Evolutionary conservation across 2,888 invertebrate genomes (phyloP).

Genomic region (Napeogenes sylphis): DNA sequence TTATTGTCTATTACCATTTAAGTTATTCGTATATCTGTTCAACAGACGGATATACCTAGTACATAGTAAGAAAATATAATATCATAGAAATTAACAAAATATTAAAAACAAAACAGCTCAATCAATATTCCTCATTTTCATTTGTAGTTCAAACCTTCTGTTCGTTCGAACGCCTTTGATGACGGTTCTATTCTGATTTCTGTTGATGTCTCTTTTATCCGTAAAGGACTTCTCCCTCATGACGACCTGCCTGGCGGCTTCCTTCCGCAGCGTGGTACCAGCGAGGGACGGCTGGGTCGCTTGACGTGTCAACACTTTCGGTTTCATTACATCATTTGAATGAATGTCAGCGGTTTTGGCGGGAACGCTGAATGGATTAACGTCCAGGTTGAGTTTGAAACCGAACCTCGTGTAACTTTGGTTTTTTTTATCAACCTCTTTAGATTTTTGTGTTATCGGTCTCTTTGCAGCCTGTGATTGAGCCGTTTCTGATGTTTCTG

Average conservation of each 20-base stretch:
- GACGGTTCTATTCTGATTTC: conserved; percentile 64
- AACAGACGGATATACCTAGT: too few species aligned
- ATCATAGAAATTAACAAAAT: too few species aligned
- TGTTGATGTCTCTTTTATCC: conserved; percentile 47
- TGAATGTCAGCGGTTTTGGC: conserved; percentile 33
- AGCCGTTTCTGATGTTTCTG: conserved; percentile 31
- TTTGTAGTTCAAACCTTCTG: conserved; percentile 83
- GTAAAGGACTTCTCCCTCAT: conserved; percentile 62
- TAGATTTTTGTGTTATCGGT: conserved; percentile 39
- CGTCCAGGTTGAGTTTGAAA: conserved; percentile 65
- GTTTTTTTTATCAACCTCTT: conserved; percentile 44
- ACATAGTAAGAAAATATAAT: too few species aligned
- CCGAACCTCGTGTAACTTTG: conserved; percentile 65
- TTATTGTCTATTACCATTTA: too few species aligned
- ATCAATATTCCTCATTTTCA: conserved; percentile 79
- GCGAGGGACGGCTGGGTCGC: conserved; percentile 45
- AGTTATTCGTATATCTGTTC: too few species aligned
- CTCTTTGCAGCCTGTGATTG: conserved; percentile 37
- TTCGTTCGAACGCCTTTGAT: conserved; percentile 84
- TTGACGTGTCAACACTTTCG: conserved; percentile 37
- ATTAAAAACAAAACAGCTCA: not conserved
- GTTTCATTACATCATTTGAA: conserved; percentile 34
- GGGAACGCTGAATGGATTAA: conserved; percentile 60
- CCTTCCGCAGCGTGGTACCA: conserved; percentile 47
- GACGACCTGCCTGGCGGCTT: conserved; percentile 51